These are phyloP conservation scores for Antheraea assamensis DNA, from an alignment of 2,888 invertebrate species.

Conservation along the genomic window DNA sequence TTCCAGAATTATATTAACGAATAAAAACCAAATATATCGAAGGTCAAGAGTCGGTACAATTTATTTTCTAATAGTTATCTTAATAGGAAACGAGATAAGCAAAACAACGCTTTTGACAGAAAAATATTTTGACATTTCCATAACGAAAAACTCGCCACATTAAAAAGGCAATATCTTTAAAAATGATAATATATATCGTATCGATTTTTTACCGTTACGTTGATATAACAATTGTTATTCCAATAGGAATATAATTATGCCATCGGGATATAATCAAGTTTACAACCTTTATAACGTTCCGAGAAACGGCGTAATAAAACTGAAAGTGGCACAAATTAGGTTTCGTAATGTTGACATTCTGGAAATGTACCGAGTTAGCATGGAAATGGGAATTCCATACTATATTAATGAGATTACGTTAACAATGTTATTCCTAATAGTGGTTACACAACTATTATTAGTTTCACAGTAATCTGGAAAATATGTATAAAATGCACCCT, in stretches of 20 bases:
- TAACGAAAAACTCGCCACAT: no score
- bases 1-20: background rate
- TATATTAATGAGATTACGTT: background rate
- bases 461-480: background rate
- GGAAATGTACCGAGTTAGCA: background rate
- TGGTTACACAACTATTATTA: background rate
- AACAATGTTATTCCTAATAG: background rate
- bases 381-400: background rate
- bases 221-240: background rate
- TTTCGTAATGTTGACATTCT: slow-evolving; percentile 16
- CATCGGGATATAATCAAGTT: slow-evolving; percentile 9
- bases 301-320: slow-evolving; percentile 14
- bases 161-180: no score
- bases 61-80: no score
- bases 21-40: background rate
- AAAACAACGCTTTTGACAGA: no score
- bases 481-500: background rate
- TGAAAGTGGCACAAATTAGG: slow-evolving; percentile 6
- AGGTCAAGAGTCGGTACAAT: no score
- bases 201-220: background rate
- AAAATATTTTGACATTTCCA: no score
- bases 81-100: no score
- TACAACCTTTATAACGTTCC: slow-evolving; percentile 4
- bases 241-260: background rate
- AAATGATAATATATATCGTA: no score